phyloP scores from a whole-genome alignment of 2,797 vertebrate species.

The Hybognathus amarus region DNA sequence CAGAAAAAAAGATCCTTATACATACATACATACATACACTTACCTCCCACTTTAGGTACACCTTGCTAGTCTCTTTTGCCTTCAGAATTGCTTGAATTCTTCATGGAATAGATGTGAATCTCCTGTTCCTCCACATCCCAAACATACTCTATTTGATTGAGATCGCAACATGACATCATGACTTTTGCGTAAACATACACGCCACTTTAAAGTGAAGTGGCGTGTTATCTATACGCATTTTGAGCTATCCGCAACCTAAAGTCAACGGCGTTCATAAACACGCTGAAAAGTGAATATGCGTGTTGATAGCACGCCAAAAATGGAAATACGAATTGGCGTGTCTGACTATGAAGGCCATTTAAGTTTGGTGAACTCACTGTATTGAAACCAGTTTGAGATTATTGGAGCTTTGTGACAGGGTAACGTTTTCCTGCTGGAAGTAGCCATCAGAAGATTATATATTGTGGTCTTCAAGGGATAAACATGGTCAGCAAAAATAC shows the following conservation, averaged over 20 bases:
- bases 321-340: no score
- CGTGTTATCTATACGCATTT: no score
- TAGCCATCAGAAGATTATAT: conserved; percentile 43
- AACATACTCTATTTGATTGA: background rate
- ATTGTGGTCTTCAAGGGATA: background rate
- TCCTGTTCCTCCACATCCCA: background rate
- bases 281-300: no score
- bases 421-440: conserved; percentile 38
- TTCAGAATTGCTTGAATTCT: background rate
- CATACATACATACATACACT: background rate
- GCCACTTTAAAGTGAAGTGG: no score
- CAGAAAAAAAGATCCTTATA: background rate
- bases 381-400: background rate
- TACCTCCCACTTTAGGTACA: background rate
- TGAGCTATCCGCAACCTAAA: no score
- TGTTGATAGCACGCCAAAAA: no score
- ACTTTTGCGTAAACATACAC: no score
- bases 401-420: conserved; percentile 15
- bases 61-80: background rate
- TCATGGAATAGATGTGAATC: background rate
- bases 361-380: background rate
- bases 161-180: background rate
- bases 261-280: no score
- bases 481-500: background rate
- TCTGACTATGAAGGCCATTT: background rate